These are phyloP conservation scores for Rachycentron canadum DNA, from an alignment of 2,797 vertebrate species.

Conservation along the genomic window DNA sequence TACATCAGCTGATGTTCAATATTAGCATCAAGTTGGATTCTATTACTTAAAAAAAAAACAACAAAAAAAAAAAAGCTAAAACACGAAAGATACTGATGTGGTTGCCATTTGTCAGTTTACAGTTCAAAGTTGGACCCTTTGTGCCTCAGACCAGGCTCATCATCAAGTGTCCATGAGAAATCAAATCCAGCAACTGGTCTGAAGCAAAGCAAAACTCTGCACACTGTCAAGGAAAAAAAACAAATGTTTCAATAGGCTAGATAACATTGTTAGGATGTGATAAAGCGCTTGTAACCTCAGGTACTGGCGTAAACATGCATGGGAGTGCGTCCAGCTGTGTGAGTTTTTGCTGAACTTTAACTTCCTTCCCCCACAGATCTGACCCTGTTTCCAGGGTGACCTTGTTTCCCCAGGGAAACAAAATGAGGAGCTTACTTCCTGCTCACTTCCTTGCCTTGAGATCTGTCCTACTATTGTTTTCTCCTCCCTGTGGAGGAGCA, in stretches of 20 bases:
- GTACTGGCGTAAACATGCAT: conserved; percentile 22
- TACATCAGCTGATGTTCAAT: background rate
- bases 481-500: conserved; percentile 23
- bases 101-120: background rate
- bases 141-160: background rate
- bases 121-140: background rate
- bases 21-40: background rate
- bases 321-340: conserved; percentile 17
- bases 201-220: background rate
- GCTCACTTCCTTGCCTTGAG: conserved; percentile 46
- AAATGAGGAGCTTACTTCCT: conserved; percentile 58
- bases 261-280: background rate
- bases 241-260: background rate
- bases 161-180: background rate
- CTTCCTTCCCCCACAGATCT: background rate
- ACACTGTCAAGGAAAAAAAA: background rate
- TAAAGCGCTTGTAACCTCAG: background rate
- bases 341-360: conserved; percentile 50
- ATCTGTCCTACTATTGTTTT: conserved; percentile 66
- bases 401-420: conserved; percentile 11
- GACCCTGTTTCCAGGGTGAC: conserved; percentile 18
- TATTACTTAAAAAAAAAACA: too few species aligned
- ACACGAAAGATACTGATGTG: too few species aligned
- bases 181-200: background rate
- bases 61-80: too few species aligned